Evolutionary conservation across 2,797 vertebrate species (phyloP).

Genomic region (Carapus acus): DNA sequence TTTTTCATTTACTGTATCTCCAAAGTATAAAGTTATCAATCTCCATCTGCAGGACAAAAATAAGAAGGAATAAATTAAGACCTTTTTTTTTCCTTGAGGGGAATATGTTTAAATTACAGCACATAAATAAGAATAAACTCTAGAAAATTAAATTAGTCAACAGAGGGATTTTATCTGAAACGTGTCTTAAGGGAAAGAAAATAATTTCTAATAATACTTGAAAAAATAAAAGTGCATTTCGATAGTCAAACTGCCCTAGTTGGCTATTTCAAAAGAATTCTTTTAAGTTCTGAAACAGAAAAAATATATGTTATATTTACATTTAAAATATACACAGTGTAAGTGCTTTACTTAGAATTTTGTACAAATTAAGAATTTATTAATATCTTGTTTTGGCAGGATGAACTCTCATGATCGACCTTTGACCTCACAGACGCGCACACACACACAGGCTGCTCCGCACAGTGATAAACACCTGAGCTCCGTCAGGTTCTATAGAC

Average conservation of each 20-base stretch:
- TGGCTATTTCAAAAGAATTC: slow-evolving; percentile 33
- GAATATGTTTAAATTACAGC: slow-evolving; percentile 70
- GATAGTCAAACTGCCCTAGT: slow-evolving; percentile 59
- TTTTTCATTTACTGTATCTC: slow-evolving; percentile 85
- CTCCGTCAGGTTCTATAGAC: slow-evolving; percentile 33
- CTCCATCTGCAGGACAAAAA: slow-evolving; percentile 67
- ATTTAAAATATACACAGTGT: slow-evolving; percentile 66
- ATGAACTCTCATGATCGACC: slow-evolving; percentile 63
- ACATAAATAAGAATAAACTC: slow-evolving; percentile 74
- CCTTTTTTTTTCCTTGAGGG: slow-evolving; percentile 64
- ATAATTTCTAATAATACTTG: slow-evolving; percentile 64
- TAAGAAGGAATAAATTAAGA: slow-evolving; percentile 76
- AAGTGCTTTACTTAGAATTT: slow-evolving; percentile 62
- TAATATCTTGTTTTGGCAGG: slow-evolving; percentile 72
- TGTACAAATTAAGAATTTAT: slow-evolving; percentile 65
- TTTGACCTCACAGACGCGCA: slow-evolving; percentile 45
- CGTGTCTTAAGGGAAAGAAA: slow-evolving; percentile 34
- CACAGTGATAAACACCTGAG: slow-evolving; percentile 22
- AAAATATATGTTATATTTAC: slow-evolving; percentile 66
- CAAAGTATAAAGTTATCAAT: slow-evolving; percentile 84
- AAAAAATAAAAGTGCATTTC: slow-evolving; percentile 70
- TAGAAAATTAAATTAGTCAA: slow-evolving; percentile 68
- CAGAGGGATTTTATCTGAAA: slow-evolving; percentile 57
- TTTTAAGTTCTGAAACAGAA: slow-evolving; percentile 53
- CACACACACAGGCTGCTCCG: slow-evolving; percentile 21